A percentile compares a stretch with the other conserved stretches of the same genome.
phyloP scores from a whole-genome alignment of 2,888 invertebrate genomes.

The Eueremaeus valkanovi region DNA sequence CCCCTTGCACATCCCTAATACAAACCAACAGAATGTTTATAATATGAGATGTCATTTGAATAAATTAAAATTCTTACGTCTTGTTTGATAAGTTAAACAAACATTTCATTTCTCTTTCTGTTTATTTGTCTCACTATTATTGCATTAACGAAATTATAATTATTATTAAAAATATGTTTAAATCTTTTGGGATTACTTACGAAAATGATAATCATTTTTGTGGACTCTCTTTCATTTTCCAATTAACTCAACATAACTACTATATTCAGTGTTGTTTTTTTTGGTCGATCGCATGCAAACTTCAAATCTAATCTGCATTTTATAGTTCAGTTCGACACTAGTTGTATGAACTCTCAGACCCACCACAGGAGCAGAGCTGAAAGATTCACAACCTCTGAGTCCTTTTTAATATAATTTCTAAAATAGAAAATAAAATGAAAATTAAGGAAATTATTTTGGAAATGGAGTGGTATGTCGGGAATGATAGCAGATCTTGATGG shows the following conservation, averaged over 20 bases:
- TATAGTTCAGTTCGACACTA: background rate
- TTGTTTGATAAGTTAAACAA: background rate
- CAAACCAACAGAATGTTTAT: too few species aligned
- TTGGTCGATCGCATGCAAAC: background rate
- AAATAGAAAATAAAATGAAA: too few species aligned
- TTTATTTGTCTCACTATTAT: background rate
- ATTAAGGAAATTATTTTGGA: too few species aligned
- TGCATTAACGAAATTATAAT: background rate
- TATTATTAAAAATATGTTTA: background rate
- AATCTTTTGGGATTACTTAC: background rate
- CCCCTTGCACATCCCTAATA: too few species aligned
- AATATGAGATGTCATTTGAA: conserved; percentile 6
- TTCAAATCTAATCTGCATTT: background rate
- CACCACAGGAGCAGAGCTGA: background rate
- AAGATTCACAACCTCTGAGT: too few species aligned
- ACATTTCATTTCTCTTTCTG: too few species aligned
- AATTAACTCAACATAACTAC: background rate
- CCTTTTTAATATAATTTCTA: too few species aligned
- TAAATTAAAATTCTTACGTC: conserved; percentile 10
- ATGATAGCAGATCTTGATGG: too few species aligned
- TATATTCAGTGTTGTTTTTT: background rate
- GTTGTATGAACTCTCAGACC: background rate
- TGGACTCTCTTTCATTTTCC: background rate
- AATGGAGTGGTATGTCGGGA: too few species aligned
- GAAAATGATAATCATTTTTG: background rate